These are phyloP conservation scores for Bucco capensis DNA, from an alignment of 2,113 vertebrate species.

Conservation along the genomic window DNA sequence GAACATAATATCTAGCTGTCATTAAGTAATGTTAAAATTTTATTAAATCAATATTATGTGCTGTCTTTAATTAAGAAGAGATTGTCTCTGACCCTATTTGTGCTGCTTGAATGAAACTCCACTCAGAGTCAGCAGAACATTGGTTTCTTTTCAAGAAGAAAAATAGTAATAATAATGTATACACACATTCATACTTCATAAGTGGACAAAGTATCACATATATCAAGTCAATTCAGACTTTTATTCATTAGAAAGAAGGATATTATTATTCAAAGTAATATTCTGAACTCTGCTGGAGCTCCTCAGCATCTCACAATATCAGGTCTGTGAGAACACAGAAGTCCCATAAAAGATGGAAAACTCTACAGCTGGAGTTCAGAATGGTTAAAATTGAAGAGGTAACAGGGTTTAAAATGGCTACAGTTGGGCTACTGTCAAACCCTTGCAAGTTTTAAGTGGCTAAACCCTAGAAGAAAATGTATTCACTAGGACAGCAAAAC, in stretches of 20 bases:
- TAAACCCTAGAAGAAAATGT: neutral
- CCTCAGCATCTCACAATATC: neutral
- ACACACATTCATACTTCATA: neutral
- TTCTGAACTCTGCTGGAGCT: neutral
- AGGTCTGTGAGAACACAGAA: neutral
- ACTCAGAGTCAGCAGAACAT: conserved; percentile 6
- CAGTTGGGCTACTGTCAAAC: neutral
- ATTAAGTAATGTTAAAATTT: conserved; percentile 70
- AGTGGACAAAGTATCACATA: neutral
- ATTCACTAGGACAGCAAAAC: neutral
- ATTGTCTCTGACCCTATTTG: conserved; percentile 60
- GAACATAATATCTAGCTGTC: conserved; percentile 61
- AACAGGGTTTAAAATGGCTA: neutral
- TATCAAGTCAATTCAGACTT: neutral
- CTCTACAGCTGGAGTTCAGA: neutral
- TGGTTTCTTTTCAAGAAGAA: neutral
- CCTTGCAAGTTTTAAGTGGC: neutral
- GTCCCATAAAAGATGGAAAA: neutral
- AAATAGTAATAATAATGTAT: neutral
- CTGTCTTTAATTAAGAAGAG: conserved; percentile 71
- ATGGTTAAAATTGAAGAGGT: neutral
- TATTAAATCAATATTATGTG: conserved; percentile 70
- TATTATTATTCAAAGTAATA: neutral
- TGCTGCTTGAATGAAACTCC: conserved; percentile 38
- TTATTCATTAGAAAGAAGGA: neutral